Percentiles rank a stretch among this genome's conserved stretches.
Evolutionary conservation across 2,797 vertebrate species (phyloP).

Genomic region (Pampus argenteus): DNA sequence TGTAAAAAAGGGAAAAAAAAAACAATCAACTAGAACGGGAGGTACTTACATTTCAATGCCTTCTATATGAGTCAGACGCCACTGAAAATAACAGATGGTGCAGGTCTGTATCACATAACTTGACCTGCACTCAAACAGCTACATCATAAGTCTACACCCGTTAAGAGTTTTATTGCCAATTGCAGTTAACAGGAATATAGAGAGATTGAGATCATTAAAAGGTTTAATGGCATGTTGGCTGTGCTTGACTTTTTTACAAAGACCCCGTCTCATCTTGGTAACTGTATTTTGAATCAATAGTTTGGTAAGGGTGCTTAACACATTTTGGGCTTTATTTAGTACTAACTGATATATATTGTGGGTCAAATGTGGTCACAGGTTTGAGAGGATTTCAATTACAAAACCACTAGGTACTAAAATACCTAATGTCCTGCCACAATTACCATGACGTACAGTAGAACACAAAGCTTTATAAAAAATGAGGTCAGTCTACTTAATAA

Average conservation of each 20-base stretch:
- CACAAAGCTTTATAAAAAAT: slow-evolving; percentile 31
- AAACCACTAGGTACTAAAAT: slow-evolving; percentile 33
- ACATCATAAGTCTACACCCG: slow-evolving; percentile 56
- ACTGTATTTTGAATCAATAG: slow-evolving; percentile 34
- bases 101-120: slow-evolving; percentile 34
- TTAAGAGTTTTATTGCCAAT: slow-evolving; percentile 73
- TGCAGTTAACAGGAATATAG: slow-evolving; percentile 64
- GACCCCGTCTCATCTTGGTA: slow-evolving; percentile 27
- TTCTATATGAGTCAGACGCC: slow-evolving; percentile 41
- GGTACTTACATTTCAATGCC: background rate
- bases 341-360: background rate
- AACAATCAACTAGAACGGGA: background rate
- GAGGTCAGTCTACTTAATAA: slow-evolving; percentile 24
- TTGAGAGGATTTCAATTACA: slow-evolving; percentile 36
- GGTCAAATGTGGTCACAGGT: background rate
- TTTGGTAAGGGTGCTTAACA: slow-evolving; percentile 12
- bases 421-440: slow-evolving; percentile 13
- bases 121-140: slow-evolving; percentile 66
- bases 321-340: slow-evolving; percentile 9
- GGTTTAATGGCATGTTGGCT: slow-evolving; percentile 57
- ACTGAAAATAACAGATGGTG: slow-evolving; percentile 60
- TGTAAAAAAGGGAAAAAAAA: background rate
- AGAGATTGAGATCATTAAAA: slow-evolving; percentile 66
- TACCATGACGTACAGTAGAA: slow-evolving; percentile 8
- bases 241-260: slow-evolving; percentile 45